Evolutionary conservation across 2,888 invertebrate species (phyloP).

Genomic region (Drosophila birchii): DNA sequence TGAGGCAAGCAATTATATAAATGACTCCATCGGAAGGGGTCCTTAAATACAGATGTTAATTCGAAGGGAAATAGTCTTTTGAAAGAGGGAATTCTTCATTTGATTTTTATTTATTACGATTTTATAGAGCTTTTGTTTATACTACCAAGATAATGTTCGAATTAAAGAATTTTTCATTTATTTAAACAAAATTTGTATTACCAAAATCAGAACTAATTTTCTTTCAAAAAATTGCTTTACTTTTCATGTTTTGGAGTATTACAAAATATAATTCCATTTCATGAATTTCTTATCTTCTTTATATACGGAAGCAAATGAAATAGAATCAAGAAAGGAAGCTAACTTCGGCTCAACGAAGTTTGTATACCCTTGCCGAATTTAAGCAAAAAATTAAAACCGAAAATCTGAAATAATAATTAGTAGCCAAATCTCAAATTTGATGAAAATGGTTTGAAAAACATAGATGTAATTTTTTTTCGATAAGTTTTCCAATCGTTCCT

Average conservation of each 20-base stretch:
- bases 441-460: no score
- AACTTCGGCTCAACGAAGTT: no score
- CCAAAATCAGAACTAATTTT: not conserved
- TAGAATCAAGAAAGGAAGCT: no score
- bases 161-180: not conserved
- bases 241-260: not conserved
- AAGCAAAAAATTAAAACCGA: no score
- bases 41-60: not conserved
- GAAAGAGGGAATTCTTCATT: not conserved
- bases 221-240: not conserved
- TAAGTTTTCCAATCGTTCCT: no score
- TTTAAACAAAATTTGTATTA: not conserved
- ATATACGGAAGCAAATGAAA: not conserved
- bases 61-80: no score
- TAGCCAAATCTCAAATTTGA: no score
- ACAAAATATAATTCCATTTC: not conserved
- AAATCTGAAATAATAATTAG: no score
- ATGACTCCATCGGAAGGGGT: not conserved
- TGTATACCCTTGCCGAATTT: no score
- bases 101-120: not conserved
- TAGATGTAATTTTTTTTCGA: no score
- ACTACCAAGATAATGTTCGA: no score
- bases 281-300: not conserved
- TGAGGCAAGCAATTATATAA: conserved; percentile 1
- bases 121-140: not conserved